phyloP scores from a whole-genome alignment of 1,140 invertebrate genomes.

The Protaetia brevitarsis region DNA sequence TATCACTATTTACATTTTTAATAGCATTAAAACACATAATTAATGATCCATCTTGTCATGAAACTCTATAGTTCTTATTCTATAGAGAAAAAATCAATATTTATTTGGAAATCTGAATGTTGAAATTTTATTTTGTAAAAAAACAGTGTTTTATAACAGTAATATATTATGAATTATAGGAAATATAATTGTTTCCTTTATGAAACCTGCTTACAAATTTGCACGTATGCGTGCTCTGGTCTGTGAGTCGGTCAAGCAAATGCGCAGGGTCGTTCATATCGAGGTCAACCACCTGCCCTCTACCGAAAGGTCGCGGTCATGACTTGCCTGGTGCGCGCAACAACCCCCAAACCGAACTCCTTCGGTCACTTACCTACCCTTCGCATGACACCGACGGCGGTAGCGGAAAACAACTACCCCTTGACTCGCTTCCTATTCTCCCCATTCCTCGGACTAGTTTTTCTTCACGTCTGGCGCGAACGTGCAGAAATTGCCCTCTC shows the following conservation, averaged over 20 bases:
- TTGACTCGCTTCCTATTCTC: neutral
- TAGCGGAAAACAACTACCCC: constrained; percentile 18
- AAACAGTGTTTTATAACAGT: no score
- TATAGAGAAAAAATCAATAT: no score
- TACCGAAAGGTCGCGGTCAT: constrained; percentile 25
- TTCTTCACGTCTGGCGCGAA: neutral
- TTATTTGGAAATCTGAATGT: no score
- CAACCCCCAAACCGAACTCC: constrained; percentile 8
- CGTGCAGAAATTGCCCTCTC: no score
- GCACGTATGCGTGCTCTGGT: neutral
- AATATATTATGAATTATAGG: neutral
- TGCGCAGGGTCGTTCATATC: constrained; percentile 21
- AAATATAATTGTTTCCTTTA: neutral
- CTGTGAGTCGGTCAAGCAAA: constrained; percentile 21
- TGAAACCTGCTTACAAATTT: no score
- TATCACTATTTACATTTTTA: no score
- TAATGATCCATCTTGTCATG: no score
- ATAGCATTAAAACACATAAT: no score
- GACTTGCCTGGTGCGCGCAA: constrained; percentile 21
- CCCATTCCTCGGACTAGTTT: no score
- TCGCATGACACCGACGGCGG: constrained; percentile 3
- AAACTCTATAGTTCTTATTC: no score
- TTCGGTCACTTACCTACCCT: constrained; percentile 24
- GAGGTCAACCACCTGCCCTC: constrained; percentile 28
- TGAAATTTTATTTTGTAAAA: no score